Evolutionary conservation across 2,113 vertebrate genomes (phyloP).

Genomic region (Oxyruncus cristatus): DNA sequence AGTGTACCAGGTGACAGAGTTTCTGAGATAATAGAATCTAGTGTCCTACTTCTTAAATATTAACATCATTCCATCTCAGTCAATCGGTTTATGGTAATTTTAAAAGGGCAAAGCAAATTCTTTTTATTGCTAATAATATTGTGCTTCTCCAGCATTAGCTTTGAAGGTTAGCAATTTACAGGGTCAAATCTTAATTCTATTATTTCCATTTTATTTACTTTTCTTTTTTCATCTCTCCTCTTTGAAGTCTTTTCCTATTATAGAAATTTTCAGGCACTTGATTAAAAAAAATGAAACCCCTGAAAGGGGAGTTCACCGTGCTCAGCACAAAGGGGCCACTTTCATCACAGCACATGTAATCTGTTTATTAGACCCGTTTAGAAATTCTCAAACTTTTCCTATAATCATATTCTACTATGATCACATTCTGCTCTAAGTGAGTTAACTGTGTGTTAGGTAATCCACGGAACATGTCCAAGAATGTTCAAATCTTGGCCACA

Average conservation of each 20-base stretch:
- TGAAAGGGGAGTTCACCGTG: not conserved
- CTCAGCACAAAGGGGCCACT: not conserved
- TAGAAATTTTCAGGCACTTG: slow-evolving; percentile 1
- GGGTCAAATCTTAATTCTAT: slow-evolving; percentile 74
- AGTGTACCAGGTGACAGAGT: slow-evolving; percentile 80
- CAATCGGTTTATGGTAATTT: slow-evolving; percentile 82
- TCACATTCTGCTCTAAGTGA: not conserved
- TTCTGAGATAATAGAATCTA: slow-evolving; percentile 82
- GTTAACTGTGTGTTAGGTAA: not conserved
- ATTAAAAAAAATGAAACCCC: not conserved
- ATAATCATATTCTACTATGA: not conserved
- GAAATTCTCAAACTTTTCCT: not conserved
- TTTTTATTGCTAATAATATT: slow-evolving; percentile 82
- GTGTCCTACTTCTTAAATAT: slow-evolving; percentile 82
- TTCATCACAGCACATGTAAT: not conserved
- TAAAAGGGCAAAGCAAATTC: slow-evolving; percentile 81
- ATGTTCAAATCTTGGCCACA: not conserved
- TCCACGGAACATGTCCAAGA: not conserved
- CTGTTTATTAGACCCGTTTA: not conserved
- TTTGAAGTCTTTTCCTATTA: slow-evolving; percentile 44
- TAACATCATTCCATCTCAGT: slow-evolving; percentile 80
- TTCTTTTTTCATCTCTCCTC: slow-evolving; percentile 53
- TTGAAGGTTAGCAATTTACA: slow-evolving; percentile 76
- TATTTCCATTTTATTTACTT: slow-evolving; percentile 65
- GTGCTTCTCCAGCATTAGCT: slow-evolving; percentile 70